phyloP scores from a whole-genome alignment of 1,140 invertebrate species.

The Caenorhabditis remanei region DNA sequence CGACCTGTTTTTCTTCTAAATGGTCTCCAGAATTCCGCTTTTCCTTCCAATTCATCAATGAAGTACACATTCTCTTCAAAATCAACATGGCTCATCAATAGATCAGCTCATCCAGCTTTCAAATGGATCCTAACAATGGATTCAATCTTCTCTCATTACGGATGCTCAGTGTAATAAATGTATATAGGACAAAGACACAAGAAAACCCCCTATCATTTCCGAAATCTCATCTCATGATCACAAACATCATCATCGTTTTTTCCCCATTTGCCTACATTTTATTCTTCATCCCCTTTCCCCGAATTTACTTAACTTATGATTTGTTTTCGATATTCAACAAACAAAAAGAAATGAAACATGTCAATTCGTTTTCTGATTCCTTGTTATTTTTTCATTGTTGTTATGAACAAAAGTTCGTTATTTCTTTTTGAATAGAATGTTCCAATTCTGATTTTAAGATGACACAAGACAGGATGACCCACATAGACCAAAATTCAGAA shows the following conservation, averaged over 20 bases:
- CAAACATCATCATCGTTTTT: constrained; percentile 29
- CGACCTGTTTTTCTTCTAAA: constrained; percentile 46
- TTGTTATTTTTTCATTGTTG: not conserved
- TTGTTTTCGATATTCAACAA: constrained; percentile 14
- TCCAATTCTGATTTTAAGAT: not conserved
- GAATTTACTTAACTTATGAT: constrained; percentile 46
- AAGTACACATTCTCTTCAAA: too few species aligned
- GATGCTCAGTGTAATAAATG: constrained; percentile 55
- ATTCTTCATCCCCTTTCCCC: not conserved
- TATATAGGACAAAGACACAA: constrained; percentile 40
- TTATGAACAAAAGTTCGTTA: constrained; percentile 11
- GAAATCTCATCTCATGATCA: constrained; percentile 54
- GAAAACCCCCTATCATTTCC: constrained; percentile 8
- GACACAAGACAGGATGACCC: constrained; percentile 16
- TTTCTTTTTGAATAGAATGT: not conserved
- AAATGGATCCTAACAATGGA: not conserved
- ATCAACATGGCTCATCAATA: not conserved
- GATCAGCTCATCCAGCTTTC: constrained; percentile 8
- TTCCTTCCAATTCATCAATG: not conserved
- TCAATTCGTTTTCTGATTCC: not conserved
- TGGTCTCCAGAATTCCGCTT: not conserved
- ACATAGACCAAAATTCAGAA: not conserved
- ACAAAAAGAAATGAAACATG: constrained; percentile 10
- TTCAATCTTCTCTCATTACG: not conserved
- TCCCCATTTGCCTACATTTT: not conserved